A percentile compares a stretch with the other conserved stretches of the same genome.
These are phyloP conservation scores for Encarsia formosa DNA, from an alignment of 2,888 invertebrate species.

Conservation along the genomic window DNA sequence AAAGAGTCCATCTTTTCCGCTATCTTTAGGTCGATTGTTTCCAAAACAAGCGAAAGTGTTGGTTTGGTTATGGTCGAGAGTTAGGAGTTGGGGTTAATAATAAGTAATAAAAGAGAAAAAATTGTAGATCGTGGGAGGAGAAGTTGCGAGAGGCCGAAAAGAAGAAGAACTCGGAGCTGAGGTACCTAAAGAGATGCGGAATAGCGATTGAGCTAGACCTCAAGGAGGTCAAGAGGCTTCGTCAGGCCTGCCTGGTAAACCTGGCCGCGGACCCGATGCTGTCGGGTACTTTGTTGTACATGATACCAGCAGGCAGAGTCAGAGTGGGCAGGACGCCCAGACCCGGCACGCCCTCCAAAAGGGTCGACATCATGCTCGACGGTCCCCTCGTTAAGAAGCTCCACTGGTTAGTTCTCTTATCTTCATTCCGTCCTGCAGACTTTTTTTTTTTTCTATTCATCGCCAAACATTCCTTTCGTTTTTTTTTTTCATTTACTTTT, in stretches of 20 bases:
- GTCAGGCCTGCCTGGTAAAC: constrained; percentile 60
- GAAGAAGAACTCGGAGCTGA: constrained; percentile 53
- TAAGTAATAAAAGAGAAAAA: no score
- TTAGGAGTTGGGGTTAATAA: no score
- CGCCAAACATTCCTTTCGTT: constrained; percentile 2
- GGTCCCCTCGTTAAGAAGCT: constrained; percentile 60
- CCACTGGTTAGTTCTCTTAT: constrained; percentile 56
- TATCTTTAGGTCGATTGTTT: no score
- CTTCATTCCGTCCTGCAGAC: no score
- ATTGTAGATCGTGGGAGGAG: constrained; percentile 53
- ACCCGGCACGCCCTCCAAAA: constrained; percentile 26
- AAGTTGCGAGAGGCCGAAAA: constrained; percentile 53
- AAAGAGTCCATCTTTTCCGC: no score
- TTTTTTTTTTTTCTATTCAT: neutral
- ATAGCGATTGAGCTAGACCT: constrained; percentile 55
- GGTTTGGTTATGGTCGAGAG: no score
- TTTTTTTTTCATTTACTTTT: no score
- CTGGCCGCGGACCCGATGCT: constrained; percentile 63
- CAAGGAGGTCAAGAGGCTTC: constrained; percentile 45
- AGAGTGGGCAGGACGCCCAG: constrained; percentile 52
- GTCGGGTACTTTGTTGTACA: constrained; percentile 57
- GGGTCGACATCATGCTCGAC: constrained; percentile 58
- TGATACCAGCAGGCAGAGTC: constrained; percentile 54
- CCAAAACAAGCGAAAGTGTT: no score
- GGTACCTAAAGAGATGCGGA: constrained; percentile 56